Evolutionary conservation across 1,140 invertebrate species (phyloP).

Genomic region (Apolygus lucorum): DNA sequence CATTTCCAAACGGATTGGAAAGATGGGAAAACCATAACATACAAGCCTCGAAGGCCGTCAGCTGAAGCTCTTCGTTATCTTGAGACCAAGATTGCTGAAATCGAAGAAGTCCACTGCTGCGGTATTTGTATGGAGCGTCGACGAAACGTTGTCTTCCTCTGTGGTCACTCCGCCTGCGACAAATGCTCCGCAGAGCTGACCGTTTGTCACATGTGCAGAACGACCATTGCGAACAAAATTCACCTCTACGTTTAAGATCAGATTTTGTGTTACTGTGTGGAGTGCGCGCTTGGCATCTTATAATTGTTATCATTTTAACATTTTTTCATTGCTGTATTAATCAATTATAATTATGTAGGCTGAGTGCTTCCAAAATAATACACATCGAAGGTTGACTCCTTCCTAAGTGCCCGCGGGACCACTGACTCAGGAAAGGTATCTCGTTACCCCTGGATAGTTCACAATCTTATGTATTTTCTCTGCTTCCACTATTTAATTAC

Average conservation of each 20-base stretch:
- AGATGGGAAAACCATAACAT: conserved; percentile 43
- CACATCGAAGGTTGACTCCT: no score
- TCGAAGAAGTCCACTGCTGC: conserved; percentile 74
- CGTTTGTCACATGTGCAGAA: conserved; percentile 87
- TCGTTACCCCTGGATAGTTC: no score
- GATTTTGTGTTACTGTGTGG: background rate
- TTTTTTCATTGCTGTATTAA: no score
- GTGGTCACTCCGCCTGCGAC: conserved; percentile 79
- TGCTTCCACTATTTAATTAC: no score
- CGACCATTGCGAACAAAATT: conserved; percentile 80
- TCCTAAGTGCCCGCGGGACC: no score
- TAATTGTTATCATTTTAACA: no score
- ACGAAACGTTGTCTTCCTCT: conserved; percentile 75
- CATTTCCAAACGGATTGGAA: conserved; percentile 46
- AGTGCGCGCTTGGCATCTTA: no score
- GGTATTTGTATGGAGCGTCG: conserved; percentile 70
- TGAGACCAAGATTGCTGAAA: conserved; percentile 75
- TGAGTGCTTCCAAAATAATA: no score
- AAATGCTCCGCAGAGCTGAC: conserved; percentile 70
- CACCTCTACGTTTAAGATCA: conserved; percentile 51
- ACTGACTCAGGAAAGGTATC: no score
- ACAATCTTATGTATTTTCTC: no score
- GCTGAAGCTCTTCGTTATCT: conserved; percentile 62
- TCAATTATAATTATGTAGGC: no score
- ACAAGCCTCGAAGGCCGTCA: conserved; percentile 48